Base-by-base conservation (phyloP, 2,113 vertebrate genomes). In the Nothocercus nigrocapillus region DNA sequence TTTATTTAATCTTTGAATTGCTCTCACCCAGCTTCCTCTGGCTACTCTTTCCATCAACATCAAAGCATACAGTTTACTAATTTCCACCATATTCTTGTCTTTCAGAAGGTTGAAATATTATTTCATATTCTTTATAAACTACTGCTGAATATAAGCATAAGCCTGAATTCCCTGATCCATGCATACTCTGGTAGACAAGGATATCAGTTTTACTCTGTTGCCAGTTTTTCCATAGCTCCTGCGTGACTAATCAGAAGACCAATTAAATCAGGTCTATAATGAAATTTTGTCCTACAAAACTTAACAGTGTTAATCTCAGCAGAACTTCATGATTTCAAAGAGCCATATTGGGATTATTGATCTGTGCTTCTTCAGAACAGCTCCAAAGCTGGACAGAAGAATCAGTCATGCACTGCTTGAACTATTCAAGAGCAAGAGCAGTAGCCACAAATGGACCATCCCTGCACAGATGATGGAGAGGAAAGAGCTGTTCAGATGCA, bases 1-100 rank as follows among this genome's bases (percentile, higher is more conserved):
- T 59, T 92, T 72, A 68, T 61, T 76, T 88, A 92, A 87, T 92
- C 45, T 79, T 84, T 36, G 69, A 22, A 76, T 86, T 86, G 81
- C 75, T 77, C n/a, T 85, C 49, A 72, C 36, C 49, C 90, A 95
- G 8, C 22, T 83, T 85, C 27, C 42, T 89, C 59, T 77, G 45
- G 59, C 15, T 42, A 47, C 53, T 85, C 32, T 30, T 93, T 25
- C 30, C 30, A 78, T 30, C 72, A 93, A 94, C 30, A 83, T 34
- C 34, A 91, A 88, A 45, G 0, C 9, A 62, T 75, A 38, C 5
- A 62, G 91, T 77, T 47, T 61, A 70, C 73, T 80, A 85, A 51
- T 72, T 73, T 91, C 79, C 16, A 51, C 40, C 11, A 62, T 30
- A n/a, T 47, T 64, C 30, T 63, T 82, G 8, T 56, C 70, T 82